Evolutionary conservation across 2,113 vertebrate species (phyloP), one percentile per base, ranked within the genome.

Genomic region (Lanius ludovicianus): DNA sequence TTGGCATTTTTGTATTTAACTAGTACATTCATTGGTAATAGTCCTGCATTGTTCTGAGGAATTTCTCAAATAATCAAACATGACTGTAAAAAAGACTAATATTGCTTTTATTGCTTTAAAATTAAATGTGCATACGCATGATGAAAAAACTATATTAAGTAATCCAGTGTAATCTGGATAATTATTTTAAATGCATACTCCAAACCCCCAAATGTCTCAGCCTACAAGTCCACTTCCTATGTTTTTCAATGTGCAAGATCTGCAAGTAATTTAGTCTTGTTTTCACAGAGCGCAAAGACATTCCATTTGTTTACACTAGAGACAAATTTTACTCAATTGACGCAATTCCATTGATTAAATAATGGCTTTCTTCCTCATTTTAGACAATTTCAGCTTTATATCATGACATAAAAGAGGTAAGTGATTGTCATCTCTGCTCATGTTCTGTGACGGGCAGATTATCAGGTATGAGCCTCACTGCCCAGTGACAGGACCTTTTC

Each of bases 291-390:
- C 8, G 64, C 96, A 97, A 97, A 97, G 97, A 97, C 95, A 93
- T 96, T 98, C 97, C 84, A 85, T 98, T 98, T 98, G 98, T 98
- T 99, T 99, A 98, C 96, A 97, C 97, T 98, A 90, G 98, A 98
- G 98, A 98, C 98, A 98, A 98, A 98, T 98, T 98, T 98, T 97
- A 97, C 97, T 96, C 98, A 98, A 98, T 98, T 98, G 98, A 98
- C 67, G 97, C 98, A 99, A 99, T 98, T 98, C 97, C 97, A 98
- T 98, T 99, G 98, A 99, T 99, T 98, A 98, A 99, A 98, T 99
- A 99, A 99, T 99, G 97, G 96, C 95, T 96, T 97, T 97, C 98
- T 98, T 99, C 98, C 98, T 98, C 97, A 98, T 98, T 98, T 98
- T 93, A 97, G 96, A 97, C 98, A 98, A 98, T 98, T 98, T 98